Evolutionary conservation across 2,888 invertebrate species (phyloP).

Genomic region (Sminthurinus aureus): DNA sequence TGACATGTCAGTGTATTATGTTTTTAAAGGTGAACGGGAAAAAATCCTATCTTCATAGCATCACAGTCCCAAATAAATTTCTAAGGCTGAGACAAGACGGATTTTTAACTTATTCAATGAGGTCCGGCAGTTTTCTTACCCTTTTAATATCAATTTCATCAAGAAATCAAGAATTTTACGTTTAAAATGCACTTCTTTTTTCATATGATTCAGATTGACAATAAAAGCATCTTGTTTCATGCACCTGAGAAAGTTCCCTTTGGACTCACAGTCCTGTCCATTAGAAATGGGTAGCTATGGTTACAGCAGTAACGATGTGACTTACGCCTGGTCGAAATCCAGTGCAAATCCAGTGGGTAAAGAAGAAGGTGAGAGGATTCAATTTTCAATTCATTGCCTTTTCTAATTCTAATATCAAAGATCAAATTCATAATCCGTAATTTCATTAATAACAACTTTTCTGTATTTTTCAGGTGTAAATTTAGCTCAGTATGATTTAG

Average conservation of each 20-base stretch:
- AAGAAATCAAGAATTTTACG: too few species aligned
- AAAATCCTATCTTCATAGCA: conserved; percentile 66
- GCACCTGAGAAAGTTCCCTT: conserved; percentile 66
- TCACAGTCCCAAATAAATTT: conserved; percentile 68
- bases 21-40: conserved; percentile 43
- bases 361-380: conserved; percentile 64
- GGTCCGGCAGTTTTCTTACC: conserved; percentile 46
- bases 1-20: neutral
- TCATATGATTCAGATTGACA: conserved; percentile 63
- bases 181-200: neutral
- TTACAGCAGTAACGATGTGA: conserved; percentile 68
- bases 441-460: neutral
- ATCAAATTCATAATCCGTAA: too few species aligned
- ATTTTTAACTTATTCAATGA: conserved; percentile 61
- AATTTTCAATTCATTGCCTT: neutral
- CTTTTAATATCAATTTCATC: neutral
- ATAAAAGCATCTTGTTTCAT: conserved; percentile 67
- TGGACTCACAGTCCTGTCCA: conserved; percentile 66
- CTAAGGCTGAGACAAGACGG: conserved; percentile 61
- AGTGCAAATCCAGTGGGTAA: conserved; percentile 64
- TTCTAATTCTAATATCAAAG: too few species aligned
- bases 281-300: conserved; percentile 67
- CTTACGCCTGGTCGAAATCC: conserved; percentile 67
- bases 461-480: conserved; percentile 62
- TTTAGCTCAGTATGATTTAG: conserved; percentile 69